phyloP scores from a whole-genome alignment of 2,888 invertebrate genomes.

The Rhamphomyia laevipes region DNA sequence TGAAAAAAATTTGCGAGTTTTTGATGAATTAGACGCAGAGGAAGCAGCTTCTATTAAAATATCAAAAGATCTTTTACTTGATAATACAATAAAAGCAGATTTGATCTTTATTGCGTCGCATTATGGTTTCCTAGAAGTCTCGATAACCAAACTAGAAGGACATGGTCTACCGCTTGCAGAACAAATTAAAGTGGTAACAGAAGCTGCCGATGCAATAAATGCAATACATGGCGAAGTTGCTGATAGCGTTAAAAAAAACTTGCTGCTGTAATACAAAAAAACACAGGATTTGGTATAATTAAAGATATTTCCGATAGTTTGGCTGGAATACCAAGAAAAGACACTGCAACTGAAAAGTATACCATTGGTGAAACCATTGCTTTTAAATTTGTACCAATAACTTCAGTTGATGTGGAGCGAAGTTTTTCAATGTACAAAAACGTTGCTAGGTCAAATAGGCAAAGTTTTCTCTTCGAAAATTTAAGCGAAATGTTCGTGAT shows the following conservation, averaged over 20 bases:
- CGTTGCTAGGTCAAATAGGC: constrained; percentile 1
- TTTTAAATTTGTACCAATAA: constrained; percentile 2
- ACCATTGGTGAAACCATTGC: neutral
- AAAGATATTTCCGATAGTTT: neutral
- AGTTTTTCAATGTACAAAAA: constrained; percentile 4
- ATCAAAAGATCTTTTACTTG: neutral
- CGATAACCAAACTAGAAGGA: neutral
- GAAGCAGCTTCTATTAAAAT: constrained; percentile 5
- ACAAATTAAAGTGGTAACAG: neutral
- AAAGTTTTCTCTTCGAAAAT: constrained; percentile 4
- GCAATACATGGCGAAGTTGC: neutral
- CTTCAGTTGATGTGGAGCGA: constrained; percentile 3
- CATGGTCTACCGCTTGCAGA: neutral
- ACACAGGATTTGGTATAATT: neutral
- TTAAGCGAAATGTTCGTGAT: constrained; percentile 1
- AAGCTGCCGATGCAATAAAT: neutral
- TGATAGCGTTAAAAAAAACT: neutral
- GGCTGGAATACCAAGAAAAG: neutral
- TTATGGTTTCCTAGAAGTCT: neutral
- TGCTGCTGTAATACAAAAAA: neutral
- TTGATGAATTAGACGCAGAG: constrained; percentile 1
- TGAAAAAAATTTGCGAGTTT: constrained; percentile 11
- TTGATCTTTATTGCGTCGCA: neutral
- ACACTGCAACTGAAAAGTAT: neutral
- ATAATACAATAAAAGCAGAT: neutral